phyloP scores from a whole-genome alignment of 23 tunicate genomes.

The Oikopleura dioica region DNA sequence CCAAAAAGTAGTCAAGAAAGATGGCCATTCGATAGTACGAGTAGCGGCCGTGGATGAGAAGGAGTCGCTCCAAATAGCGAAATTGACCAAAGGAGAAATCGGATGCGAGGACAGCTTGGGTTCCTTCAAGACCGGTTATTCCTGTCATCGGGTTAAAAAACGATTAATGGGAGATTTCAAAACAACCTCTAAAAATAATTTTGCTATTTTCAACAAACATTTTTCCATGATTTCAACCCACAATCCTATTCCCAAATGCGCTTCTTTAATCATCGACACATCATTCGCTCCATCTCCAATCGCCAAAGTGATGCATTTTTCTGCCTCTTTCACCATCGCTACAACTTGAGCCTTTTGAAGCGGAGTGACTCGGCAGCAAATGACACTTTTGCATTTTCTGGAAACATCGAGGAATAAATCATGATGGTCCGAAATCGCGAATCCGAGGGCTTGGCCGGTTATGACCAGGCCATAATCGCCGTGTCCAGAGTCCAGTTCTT shows the following conservation, averaged over 20 bases:
- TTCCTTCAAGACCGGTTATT: neutral
- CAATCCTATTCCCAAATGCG: constrained; percentile 2
- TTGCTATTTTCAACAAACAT: too few species aligned
- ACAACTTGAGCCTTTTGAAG: constrained; percentile 6
- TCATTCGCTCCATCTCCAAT: constrained; percentile 13
- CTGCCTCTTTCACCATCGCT: neutral
- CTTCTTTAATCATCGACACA: constrained; percentile 6
- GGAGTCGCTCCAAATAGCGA: neutral
- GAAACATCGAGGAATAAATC: neutral
- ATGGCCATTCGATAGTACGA: neutral
- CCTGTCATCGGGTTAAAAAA: too few species aligned
- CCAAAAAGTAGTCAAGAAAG: neutral
- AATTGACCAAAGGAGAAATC: neutral
- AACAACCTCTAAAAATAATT: too few species aligned
- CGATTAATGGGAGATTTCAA: too few species aligned
- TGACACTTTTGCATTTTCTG: neutral
- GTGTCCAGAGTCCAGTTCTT: neutral
- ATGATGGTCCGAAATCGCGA: neutral
- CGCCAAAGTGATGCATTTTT: neutral
- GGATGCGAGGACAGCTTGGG: neutral
- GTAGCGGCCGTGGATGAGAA: neutral
- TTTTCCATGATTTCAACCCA: too few species aligned
- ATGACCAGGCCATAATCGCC: neutral
- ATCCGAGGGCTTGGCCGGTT: neutral
- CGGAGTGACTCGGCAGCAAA: constrained; percentile 1